Base-by-base conservation (phyloP, 2,113 vertebrate species). In the Telmatochromis bifrenatus region DNA sequence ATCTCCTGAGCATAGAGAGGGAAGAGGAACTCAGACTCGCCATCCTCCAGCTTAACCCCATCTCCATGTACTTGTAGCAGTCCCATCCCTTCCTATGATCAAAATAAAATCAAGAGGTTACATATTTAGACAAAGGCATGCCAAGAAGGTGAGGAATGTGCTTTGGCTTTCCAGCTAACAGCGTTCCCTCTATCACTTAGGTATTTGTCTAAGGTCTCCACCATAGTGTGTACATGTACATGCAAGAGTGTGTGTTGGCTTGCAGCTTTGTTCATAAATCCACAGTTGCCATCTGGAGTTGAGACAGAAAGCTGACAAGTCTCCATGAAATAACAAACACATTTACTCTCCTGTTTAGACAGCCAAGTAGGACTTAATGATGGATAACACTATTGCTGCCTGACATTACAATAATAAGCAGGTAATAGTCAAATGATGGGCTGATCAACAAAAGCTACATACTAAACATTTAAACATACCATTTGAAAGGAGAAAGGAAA, bases 1-100 rank as follows among this genome's bases (percentile, higher is more conserved):
- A 99, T 98, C 96, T 99, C 98, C 95, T 98, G 94, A 94, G 97
- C 98, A 83, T 99, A 98, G 82, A 99, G 90, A 1, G 98, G 98
- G 84, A 97, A 97, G 35, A 99, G 97, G 90, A 99, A 99, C 91
- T 99, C 99, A 0, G 98, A 99, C 85, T 99, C 98, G 37, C 98
- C 98, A n/a, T 99, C 97, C 62, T 99, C 97, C 86, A 99, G 94
- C 84, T 96, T 97, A 79, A 99, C 97, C 5, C 98, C 98, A 37
- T 99, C 97, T 84, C 96, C 91, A 0, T 95, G 96, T 23, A 99
- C 97, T 88, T 96, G 95, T 11, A 99, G 93, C 56, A 97, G 95
- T 79, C 99, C 99, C 99, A 99, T 99, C 83, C 98, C 99, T 79
- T 96, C 96, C 99, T 99, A 89, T 51, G 90, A 60, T 15, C 49